Evolutionary conservation across 1,140 invertebrate genomes (phyloP).

Genomic region (Xylocopa sonorina): DNA sequence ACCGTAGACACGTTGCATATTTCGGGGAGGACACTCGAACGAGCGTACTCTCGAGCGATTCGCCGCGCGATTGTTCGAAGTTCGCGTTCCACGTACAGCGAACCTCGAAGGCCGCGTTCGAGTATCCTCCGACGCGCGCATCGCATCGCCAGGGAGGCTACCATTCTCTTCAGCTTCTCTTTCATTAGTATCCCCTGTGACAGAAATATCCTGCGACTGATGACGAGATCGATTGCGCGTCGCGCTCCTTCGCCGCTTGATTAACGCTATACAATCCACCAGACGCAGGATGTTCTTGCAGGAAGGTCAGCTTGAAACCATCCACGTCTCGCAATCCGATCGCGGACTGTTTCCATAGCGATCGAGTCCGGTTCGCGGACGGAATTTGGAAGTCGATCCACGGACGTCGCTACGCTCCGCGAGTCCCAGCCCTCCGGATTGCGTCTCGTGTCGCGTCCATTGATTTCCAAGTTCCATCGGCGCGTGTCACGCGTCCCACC

Average conservation of each 20-base stretch:
- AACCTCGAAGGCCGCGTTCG: neutral
- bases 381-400: constrained; percentile 25
- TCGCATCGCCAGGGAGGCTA: constrained; percentile 12
- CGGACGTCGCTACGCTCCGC: neutral
- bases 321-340: constrained; percentile 29
- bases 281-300: constrained; percentile 31
- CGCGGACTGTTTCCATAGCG: constrained; percentile 25
- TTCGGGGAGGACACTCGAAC: constrained; percentile 22
- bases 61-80: neutral
- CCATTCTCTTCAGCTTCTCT: constrained; percentile 46
- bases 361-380: neutral
- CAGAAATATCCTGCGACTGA: constrained; percentile 23
- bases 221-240: neutral
- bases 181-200: constrained; percentile 21
- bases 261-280: neutral
- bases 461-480: neutral
- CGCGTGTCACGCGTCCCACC: neutral
- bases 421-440: neutral
- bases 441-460: too few relatives aligned
- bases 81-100: neutral
- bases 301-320: constrained; percentile 40
- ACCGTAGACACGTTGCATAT: constrained; percentile 1
- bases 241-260: neutral
- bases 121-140: constrained; percentile 23
- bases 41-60: neutral